Conservation (phyloP, 1,140 invertebrate species). For the Helicoverpa armigera region DNA sequence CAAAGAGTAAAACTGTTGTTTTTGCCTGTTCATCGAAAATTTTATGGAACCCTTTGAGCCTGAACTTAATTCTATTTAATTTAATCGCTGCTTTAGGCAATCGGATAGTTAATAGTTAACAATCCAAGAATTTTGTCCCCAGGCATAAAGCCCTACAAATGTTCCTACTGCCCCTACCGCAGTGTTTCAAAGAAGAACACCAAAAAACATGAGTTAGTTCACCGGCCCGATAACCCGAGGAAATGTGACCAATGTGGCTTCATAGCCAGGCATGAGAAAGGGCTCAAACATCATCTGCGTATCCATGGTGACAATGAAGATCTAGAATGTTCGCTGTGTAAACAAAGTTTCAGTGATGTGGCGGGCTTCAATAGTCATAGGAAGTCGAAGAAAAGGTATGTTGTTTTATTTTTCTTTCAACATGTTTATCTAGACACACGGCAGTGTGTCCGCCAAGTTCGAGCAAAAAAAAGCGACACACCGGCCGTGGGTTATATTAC, state of each 20-base stretch:
- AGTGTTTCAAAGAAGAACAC: constrained; percentile 78
- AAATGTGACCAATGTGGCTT: constrained; percentile 69
- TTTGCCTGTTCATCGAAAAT: too few relatives aligned
- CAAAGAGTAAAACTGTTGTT: too few relatives aligned
- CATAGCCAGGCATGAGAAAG: constrained; percentile 64
- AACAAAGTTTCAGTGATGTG: background rate
- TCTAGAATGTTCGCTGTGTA: background rate
- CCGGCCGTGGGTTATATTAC: too few relatives aligned
- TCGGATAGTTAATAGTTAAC: too few relatives aligned
- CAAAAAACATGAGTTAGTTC: constrained; percentile 76
- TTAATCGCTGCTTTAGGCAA: too few relatives aligned
- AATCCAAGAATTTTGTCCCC: background rate
- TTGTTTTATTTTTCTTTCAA: background rate
- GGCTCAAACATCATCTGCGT: constrained; percentile 56
- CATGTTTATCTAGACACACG: too few relatives aligned
- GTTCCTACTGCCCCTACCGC: constrained; percentile 68
- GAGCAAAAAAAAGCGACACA: too few relatives aligned
- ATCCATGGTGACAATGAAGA: background rate
- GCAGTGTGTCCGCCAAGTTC: too few relatives aligned
- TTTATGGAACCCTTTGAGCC: too few relatives aligned
- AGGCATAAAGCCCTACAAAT: constrained; percentile 78
- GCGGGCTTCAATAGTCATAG: constrained; percentile 27
- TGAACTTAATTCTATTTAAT: too few relatives aligned
- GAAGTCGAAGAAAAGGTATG: constrained; percentile 54
- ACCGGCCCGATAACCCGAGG: constrained; percentile 72